Conservation (phyloP, 2,888 invertebrate genomes). For the Acronicta aceris region DNA sequence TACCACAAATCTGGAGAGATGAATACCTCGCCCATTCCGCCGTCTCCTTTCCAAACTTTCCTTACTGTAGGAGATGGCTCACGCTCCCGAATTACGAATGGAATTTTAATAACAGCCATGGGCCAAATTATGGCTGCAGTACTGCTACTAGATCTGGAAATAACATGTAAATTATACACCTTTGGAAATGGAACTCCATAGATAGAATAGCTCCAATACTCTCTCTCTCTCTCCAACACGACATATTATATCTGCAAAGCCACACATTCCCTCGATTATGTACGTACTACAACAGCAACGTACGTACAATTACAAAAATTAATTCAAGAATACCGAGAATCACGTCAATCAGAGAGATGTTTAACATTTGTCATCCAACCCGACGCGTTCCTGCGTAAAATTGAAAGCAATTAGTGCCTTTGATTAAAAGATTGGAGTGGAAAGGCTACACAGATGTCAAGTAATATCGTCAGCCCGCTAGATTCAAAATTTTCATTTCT, state of each 20-base stretch:
- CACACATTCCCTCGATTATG: background rate
- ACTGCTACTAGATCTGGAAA: too few species aligned
- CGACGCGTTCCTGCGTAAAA: constrained; percentile 37
- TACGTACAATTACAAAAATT: constrained; percentile 1
- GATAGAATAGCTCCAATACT: too few species aligned
- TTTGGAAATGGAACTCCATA: too few species aligned
- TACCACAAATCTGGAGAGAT: too few species aligned
- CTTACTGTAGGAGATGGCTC: too few species aligned
- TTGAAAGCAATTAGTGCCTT: constrained; percentile 57
- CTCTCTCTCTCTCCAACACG: too few species aligned
- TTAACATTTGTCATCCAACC: constrained; percentile 38
- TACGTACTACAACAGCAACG: background rate
- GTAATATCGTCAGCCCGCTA: constrained; percentile 46
- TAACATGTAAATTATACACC: too few species aligned
- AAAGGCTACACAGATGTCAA: constrained; percentile 43
- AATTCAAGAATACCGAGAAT: constrained; percentile 9
- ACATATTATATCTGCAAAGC: background rate
- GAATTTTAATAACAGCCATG: too few species aligned
- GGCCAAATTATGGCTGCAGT: too few species aligned
- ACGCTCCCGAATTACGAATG: too few species aligned
- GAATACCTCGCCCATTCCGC: too few species aligned
- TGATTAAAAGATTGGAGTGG: constrained; percentile 53
- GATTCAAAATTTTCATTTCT: constrained; percentile 60
- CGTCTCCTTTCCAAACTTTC: too few species aligned
- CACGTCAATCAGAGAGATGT: constrained; percentile 22